phyloP scores from a whole-genome alignment of 1,140 invertebrate species.

The Calephelis virginiensis region DNA sequence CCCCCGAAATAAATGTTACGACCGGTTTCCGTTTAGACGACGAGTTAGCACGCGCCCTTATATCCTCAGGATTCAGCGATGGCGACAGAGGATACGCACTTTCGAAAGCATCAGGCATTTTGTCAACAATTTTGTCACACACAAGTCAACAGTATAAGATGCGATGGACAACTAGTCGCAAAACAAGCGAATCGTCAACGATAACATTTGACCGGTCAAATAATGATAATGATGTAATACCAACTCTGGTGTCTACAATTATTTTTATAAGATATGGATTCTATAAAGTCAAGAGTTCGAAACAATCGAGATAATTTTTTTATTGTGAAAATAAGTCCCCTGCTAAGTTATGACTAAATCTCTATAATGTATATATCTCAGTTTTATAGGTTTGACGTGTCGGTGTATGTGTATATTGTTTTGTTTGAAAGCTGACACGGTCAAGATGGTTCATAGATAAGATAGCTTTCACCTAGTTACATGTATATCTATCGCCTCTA shows the following conservation, averaged over 20 bases:
- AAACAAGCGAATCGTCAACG: slow-evolving; percentile 30
- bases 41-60: slow-evolving; percentile 78
- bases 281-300: no score
- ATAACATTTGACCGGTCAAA: slow-evolving; percentile 56
- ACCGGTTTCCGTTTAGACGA: slow-evolving; percentile 63
- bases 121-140: slow-evolving; percentile 17
- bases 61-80: slow-evolving; percentile 67
- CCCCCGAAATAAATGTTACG: slow-evolving; percentile 51
- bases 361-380: no score
- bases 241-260: slow-evolving; percentile 1
- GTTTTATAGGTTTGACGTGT: no score
- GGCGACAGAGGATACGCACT: slow-evolving; percentile 74
- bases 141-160: slow-evolving; percentile 18
- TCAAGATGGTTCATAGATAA: no score
- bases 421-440: no score
- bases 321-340: no score
- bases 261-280: not conserved
- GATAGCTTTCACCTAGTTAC: no score
- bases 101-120: slow-evolving; percentile 74
- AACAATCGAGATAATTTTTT: no score
- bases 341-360: no score
- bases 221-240: slow-evolving; percentile 51
- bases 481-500: no score
- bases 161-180: slow-evolving; percentile 23
- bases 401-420: no score